A percentile compares a stretch with the other conserved stretches of the same genome.
phyloP scores from a whole-genome alignment of 2,113 vertebrate genomes.

The Corapipo altera region DNA sequence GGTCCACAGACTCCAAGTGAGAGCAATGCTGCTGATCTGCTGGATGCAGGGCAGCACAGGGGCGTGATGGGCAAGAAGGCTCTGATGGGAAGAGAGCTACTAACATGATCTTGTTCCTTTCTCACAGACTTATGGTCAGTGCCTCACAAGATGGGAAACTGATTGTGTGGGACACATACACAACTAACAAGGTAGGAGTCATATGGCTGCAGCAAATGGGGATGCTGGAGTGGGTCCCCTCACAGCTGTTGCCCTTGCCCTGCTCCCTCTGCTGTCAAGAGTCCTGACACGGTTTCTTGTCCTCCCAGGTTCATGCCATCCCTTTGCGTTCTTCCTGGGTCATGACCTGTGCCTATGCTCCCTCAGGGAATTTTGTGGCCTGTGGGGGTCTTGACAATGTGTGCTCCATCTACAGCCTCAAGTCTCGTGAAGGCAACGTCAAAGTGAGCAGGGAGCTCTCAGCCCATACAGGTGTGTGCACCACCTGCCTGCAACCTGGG shows the following conservation, averaged over 20 bases:
- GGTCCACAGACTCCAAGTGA: conserved; percentile 91
- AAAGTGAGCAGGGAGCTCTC: conserved; percentile 96
- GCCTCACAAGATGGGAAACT: conserved; percentile 98
- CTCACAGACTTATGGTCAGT: conserved; percentile 88
- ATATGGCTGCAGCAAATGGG: accelerated
- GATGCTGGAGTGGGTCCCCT: neutral
- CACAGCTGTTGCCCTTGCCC: neutral
- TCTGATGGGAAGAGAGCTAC: neutral
- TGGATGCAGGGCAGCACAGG: neutral
- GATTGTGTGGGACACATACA: conserved; percentile 96
- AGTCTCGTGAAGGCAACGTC: conserved; percentile 91
- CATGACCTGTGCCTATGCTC: conserved; percentile 97
- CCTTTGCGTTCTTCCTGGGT: conserved; percentile 98
- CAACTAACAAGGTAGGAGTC: conserved; percentile 90
- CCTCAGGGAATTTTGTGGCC: conserved; percentile 95
- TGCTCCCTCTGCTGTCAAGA: neutral
- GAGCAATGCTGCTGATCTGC: neutral
- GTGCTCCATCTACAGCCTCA: conserved; percentile 98
- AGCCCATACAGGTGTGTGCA: conserved; percentile 85
- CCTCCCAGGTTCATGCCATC: conserved; percentile 90
- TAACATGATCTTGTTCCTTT: neutral
- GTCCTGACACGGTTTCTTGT: accelerated
- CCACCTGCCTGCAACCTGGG: neutral
- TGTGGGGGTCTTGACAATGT: conserved; percentile 98
- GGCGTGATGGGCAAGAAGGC: neutral